A percentile compares a stretch with the other conserved stretches of the same genome.
These are phyloP conservation scores for Pterocles orientalis DNA, from an alignment of 2,113 vertebrate species.

Conservation along the genomic window DNA sequence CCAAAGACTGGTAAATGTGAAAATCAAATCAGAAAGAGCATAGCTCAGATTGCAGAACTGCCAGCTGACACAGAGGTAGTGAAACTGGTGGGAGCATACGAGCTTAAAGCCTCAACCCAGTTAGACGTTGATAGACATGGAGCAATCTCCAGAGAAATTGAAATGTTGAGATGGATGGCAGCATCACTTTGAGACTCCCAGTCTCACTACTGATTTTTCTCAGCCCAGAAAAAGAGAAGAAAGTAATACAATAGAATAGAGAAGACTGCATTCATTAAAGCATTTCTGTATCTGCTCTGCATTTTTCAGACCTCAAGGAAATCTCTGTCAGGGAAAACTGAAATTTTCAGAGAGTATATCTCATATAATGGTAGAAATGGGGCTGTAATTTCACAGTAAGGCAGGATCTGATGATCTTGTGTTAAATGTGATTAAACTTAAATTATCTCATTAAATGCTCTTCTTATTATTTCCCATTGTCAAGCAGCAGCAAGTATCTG, in stretches of 20 bases:
- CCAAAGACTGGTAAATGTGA: background rate
- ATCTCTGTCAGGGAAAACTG: background rate
- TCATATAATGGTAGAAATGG: background rate
- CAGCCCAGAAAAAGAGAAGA: background rate
- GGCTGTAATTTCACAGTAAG: background rate
- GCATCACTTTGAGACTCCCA: background rate
- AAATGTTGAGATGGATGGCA: constrained; percentile 5
- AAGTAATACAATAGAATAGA: background rate
- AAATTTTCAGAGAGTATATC: background rate
- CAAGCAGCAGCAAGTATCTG: background rate
- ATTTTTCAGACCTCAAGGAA: constrained; percentile 37
- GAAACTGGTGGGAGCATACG: background rate
- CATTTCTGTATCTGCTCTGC: background rate
- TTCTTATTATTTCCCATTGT: background rate
- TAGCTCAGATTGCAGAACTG: background rate
- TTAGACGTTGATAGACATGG: background rate
- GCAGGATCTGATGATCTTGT: background rate
- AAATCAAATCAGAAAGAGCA: background rate
- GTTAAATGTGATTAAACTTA: constrained; percentile 10
- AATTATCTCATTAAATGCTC: constrained; percentile 17
- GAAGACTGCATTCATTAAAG: background rate
- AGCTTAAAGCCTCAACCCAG: background rate
- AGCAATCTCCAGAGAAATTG: constrained; percentile 28
- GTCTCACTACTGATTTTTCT: background rate
- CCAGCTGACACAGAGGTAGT: background rate